Percentiles rank a stretch among this genome's conserved stretches.
Evolutionary conservation across 1,140 invertebrate genomes (phyloP).

Genomic region (Prorops nasuta): DNA sequence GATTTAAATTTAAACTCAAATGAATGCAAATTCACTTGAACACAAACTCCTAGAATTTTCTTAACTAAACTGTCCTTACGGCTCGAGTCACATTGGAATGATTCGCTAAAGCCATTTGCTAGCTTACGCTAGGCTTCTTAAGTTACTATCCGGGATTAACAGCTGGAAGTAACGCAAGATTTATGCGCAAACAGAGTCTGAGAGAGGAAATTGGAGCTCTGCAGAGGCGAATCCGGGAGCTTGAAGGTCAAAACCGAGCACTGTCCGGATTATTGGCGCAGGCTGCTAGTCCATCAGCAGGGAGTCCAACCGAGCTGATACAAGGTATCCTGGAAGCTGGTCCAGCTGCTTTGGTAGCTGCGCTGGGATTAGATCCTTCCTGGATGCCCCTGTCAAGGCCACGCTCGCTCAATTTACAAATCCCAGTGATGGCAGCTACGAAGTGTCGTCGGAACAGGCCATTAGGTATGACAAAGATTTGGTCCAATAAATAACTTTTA

Average conservation of each 20-base stretch:
- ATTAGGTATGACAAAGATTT: slow-evolving; percentile 38
- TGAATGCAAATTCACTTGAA: too few relatives aligned
- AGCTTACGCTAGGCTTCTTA: too few relatives aligned
- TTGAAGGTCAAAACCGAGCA: slow-evolving; percentile 68
- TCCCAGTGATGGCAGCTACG: slow-evolving; percentile 57
- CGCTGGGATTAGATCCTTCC: slow-evolving; percentile 57
- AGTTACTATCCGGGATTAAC: neutral
- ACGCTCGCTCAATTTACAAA: slow-evolving; percentile 65
- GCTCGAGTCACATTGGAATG: too few relatives aligned
- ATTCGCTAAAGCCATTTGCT: too few relatives aligned
- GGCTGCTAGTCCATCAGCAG: slow-evolving; percentile 61
- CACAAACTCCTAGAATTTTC: too few relatives aligned
- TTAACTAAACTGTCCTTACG: too few relatives aligned
- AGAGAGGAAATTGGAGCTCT: slow-evolving; percentile 67
- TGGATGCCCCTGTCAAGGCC: slow-evolving; percentile 65
- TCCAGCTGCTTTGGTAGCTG: slow-evolving; percentile 39
- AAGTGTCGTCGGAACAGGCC: slow-evolving; percentile 48
- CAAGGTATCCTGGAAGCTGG: slow-evolving; percentile 44
- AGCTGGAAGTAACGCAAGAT: neutral
- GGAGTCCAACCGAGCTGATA: slow-evolving; percentile 47
- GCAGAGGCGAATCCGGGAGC: slow-evolving; percentile 64
- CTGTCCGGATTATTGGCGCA: slow-evolving; percentile 66
- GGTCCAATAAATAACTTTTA: too few relatives aligned
- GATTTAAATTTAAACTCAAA: too few relatives aligned
- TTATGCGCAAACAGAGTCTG: slow-evolving; percentile 55